Evolutionary conservation across 2,797 vertebrate species (phyloP).

Genomic region (Gallinago solitaria): DNA sequence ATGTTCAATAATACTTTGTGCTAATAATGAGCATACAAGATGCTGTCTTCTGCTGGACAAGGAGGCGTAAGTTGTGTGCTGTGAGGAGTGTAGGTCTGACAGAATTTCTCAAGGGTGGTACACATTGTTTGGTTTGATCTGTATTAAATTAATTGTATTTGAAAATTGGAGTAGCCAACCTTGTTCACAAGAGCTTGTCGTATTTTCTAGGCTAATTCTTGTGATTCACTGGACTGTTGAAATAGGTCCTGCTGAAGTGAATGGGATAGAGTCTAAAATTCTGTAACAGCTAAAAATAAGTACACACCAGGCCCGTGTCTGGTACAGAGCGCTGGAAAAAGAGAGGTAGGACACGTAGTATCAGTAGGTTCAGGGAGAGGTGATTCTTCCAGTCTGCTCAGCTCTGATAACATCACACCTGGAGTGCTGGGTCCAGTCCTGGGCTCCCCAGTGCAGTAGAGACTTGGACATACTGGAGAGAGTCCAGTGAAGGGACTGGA

Average conservation of each 20-base stretch:
- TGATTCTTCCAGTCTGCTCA: not conserved
- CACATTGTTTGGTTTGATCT: not conserved
- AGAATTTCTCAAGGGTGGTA: not conserved
- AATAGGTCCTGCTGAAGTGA: not conserved
- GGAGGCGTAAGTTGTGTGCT: not conserved
- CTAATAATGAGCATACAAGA: not conserved
- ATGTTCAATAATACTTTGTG: not conserved
- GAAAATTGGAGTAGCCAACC: not conserved
- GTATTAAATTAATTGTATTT: not conserved
- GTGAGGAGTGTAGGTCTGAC: not conserved
- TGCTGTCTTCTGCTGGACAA: not conserved
- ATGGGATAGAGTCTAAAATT: not conserved
- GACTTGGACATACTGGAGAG: not conserved
- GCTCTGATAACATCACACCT: not conserved
- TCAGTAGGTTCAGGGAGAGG: not conserved
- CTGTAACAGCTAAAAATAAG: not conserved
- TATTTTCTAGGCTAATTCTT: not conserved
- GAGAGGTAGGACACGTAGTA: not conserved
- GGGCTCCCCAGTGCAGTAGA: not conserved
- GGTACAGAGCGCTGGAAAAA: not conserved
- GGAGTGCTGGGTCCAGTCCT: not conserved
- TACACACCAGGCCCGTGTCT: not conserved
- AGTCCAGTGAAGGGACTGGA: not conserved
- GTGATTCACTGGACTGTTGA: not conserved
- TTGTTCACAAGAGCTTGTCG: accelerated